Base-by-base conservation (phyloP, 2,888 invertebrate genomes). In the Tholera decimalis region DNA sequence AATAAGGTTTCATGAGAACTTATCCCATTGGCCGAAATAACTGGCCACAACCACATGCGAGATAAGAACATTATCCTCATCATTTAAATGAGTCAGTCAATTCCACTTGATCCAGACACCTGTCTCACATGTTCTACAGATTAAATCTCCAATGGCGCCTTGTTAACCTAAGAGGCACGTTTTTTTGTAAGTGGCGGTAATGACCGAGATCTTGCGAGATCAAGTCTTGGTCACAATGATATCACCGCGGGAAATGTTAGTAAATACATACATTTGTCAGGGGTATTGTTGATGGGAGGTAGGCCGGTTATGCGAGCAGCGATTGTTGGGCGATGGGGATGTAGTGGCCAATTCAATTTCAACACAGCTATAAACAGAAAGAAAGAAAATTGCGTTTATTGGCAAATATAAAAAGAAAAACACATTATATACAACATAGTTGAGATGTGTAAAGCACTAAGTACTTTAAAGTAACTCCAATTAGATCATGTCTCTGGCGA, bases 191-290 rank as follows among this genome's bases (percentile, higher is more conserved):
- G 75, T 75, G 53, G 70, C 76, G 76, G 55, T 77, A 79, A 79
- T 71, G 70, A 73, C 63, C 65, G 62, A 57, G 73, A 66, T 77
- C 58, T 70, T 66, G 63, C 13, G 46, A 61, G 70, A 72, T 63
- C 75, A 70, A 68, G 54, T 47, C 53, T 61, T 49, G 51, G 65
- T 41, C 75, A 72, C 77, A 81, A 72, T 87, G 85, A 87, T 83
- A 83, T 85, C 84, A 85, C 72, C 78, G 71, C 73, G 74, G 73
- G 77, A 79, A 77, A 82, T 83, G 82, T 85, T 85, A 76, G 83
- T 86, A 85, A 86, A 86, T 81, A 85, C 71, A 69, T 69, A 59
- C 72, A 74, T 74, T 68, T 65, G 77, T 72, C 71, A 51, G 54
- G 66, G 59, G 70, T 62, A 80, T 82, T 80, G 80, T 82, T 68